phyloP scores from a whole-genome alignment of 2,888 invertebrate species.

The Perdita meconis region DNA sequence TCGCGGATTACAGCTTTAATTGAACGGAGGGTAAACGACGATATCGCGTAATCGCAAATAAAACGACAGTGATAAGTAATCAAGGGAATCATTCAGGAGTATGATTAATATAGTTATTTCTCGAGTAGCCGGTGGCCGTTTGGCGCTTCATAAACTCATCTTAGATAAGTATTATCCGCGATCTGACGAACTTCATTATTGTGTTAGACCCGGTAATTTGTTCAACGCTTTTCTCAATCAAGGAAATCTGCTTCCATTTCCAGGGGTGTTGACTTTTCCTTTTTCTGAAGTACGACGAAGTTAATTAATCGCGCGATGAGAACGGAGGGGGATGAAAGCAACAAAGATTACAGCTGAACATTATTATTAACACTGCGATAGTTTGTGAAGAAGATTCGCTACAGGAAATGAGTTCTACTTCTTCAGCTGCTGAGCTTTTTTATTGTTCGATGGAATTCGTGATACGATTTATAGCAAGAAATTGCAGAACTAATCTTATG shows the following conservation, averaged over 20 bases:
- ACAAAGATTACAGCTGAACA: not conserved
- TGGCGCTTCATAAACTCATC: slow-evolving; percentile 52
- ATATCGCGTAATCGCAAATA: slow-evolving; percentile 52
- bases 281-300: not conserved
- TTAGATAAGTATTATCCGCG: slow-evolving; percentile 35
- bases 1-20: slow-evolving; percentile 41
- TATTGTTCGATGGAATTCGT: too few species aligned
- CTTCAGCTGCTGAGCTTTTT: too few species aligned
- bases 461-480: too few species aligned
- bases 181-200: slow-evolving; percentile 38
- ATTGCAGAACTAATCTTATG: too few species aligned
- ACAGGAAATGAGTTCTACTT: too few species aligned
- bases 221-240: not conserved
- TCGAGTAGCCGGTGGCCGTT: slow-evolving; percentile 27
- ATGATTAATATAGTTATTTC: slow-evolving; percentile 47
- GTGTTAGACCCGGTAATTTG: slow-evolving; percentile 27
- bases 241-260: slow-evolving; percentile 24
- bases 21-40: slow-evolving; percentile 26
- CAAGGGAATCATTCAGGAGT: slow-evolving; percentile 27
- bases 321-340: not conserved
- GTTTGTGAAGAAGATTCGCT: not conserved
- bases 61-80: slow-evolving; percentile 44
- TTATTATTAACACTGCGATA: not conserved
- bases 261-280: slow-evolving; percentile 8
- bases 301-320: slow-evolving; percentile 21